Evolutionary conservation across 2,113 vertebrate genomes (phyloP).

Genomic region (Amblyornis subalaris): DNA sequence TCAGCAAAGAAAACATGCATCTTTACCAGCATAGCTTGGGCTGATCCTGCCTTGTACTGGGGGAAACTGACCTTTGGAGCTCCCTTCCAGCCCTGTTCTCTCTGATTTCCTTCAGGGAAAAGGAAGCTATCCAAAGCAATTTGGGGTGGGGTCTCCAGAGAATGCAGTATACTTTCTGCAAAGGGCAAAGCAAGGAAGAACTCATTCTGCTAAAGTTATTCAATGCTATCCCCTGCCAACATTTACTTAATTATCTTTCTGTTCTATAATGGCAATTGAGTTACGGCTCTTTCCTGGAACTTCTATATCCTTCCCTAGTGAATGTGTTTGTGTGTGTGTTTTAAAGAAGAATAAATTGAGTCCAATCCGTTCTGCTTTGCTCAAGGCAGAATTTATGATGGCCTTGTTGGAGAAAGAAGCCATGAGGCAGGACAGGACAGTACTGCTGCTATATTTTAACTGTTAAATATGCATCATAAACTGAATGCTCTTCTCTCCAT

Average conservation of each 20-base stretch:
- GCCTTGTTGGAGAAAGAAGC: conserved; percentile 3
- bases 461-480: conserved; percentile 30
- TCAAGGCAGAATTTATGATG: conserved; percentile 54
- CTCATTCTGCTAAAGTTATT: conserved; percentile 38
- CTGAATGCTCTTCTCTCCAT: neutral
- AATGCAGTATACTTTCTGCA: neutral
- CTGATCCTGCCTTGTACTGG: neutral
- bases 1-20: neutral
- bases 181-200: conserved; percentile 50
- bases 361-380: conserved; percentile 33
- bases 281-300: conserved; percentile 61
- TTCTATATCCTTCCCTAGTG: conserved; percentile 28
- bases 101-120: conserved; percentile 1
- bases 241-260: conserved; percentile 66
- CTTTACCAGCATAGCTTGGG: neutral
- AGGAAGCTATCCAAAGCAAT: conserved; percentile 7
- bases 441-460: conserved; percentile 7
- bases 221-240: conserved; percentile 46
- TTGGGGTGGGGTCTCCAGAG: conserved; percentile 31
- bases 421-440: neutral
- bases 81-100: neutral
- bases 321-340: conserved; percentile 41
- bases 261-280: conserved; percentile 60
- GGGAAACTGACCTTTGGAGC: neutral
- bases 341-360: conserved; percentile 49